Evolutionary conservation across 2,888 invertebrate genomes (phyloP).

Genomic region (Thecocarcelia acutangulata): DNA sequence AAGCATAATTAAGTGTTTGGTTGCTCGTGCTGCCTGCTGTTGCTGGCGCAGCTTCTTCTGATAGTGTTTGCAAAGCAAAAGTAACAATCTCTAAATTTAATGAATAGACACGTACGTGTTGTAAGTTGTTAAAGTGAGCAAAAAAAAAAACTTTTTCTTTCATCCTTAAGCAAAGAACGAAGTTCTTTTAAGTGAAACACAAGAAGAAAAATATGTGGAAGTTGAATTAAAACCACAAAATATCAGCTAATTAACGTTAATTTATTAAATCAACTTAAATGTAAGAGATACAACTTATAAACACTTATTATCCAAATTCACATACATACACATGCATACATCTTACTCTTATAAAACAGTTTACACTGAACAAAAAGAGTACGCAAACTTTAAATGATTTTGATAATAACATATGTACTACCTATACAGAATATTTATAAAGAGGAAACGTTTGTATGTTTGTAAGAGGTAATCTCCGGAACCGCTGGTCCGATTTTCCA

Average conservation of each 20-base stretch:
- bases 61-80: slow-evolving; percentile 26
- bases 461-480: too few relatives aligned
- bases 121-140: too few relatives aligned
- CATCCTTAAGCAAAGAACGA: not conserved
- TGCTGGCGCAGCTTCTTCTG: slow-evolving; percentile 17
- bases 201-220: slow-evolving; percentile 41
- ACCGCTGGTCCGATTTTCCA: too few relatives aligned
- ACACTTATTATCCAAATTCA: slow-evolving; percentile 29
- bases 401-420: too few relatives aligned
- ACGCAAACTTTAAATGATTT: too few relatives aligned
- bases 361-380: too few relatives aligned
- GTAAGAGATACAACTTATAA: slow-evolving; percentile 16
- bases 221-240: slow-evolving; percentile 58
- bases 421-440: too few relatives aligned
- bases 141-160: slow-evolving; percentile 51
- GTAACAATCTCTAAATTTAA: slow-evolving; percentile 66
- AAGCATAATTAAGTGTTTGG: slow-evolving; percentile 40
- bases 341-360: not conserved
- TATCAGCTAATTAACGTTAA: slow-evolving; percentile 80
- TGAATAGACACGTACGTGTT: slow-evolving; percentile 77
- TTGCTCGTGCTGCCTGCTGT: slow-evolving; percentile 9
- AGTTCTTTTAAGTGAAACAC: slow-evolving; percentile 28
- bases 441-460: too few relatives aligned
- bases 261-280: slow-evolving; percentile 78
- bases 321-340: not conserved